Evolutionary conservation across 2,113 vertebrate genomes (phyloP).

Genomic region (Tinamus guttatus): DNA sequence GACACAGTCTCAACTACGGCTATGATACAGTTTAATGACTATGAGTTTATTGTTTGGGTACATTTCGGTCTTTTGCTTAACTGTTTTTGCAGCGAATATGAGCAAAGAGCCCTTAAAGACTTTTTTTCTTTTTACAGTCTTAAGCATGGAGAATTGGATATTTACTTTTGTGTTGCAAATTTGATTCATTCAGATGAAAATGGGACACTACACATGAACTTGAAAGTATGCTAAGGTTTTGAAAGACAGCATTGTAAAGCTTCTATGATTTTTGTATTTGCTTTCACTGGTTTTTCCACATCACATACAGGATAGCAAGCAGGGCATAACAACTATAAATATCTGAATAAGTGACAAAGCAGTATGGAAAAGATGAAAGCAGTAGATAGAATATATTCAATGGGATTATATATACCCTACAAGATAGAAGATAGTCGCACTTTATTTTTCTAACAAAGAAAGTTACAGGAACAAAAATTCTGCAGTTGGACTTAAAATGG

Average conservation of each 20-base stretch:
- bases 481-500: neutral
- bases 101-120: neutral
- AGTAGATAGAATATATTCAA: neutral
- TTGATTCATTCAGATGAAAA: neutral
- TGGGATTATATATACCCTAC: neutral
- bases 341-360: slow-evolving; percentile 8
- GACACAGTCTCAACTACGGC: neutral
- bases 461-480: slow-evolving; percentile 4
- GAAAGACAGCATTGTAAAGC: neutral
- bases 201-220: neutral
- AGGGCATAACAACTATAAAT: neutral
- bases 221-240: neutral
- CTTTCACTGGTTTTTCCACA: slow-evolving; percentile 26
- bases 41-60: neutral
- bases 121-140: neutral
- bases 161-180: neutral
- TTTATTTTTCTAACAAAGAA: slow-evolving; percentile 38
- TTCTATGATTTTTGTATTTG: neutral
- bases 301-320: neutral
- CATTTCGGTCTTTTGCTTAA: neutral
- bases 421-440: slow-evolving; percentile 26
- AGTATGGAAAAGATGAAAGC: neutral
- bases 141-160: neutral
- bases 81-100: neutral
- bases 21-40: neutral